A percentile compares a stretch with the other conserved stretches of the same genome.
These are phyloP conservation scores for Drosophila monieri DNA, from an alignment of 2,888 invertebrate species.

Conservation along the genomic window DNA sequence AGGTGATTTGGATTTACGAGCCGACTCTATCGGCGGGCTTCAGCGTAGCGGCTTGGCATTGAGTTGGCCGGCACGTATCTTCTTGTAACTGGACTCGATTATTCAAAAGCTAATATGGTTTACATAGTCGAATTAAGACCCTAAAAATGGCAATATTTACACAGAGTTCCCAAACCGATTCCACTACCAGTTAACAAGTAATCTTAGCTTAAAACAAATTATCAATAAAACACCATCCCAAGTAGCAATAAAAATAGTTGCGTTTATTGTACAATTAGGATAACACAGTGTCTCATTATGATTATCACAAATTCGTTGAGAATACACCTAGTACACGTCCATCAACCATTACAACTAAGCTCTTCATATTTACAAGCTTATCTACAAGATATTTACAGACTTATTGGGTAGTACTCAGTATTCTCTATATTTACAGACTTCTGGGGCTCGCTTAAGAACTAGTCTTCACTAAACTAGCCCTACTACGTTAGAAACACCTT, in stretches of 20 bases:
- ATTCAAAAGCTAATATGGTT: constrained; percentile 36
- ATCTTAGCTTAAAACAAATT: neutral
- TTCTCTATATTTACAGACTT: neutral
- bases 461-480: too few relatives aligned
- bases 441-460: neutral
- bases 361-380: constrained; percentile 39
- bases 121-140: neutral
- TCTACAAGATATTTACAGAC: neutral
- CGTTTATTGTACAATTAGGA: constrained; percentile 54
- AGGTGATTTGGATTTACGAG: constrained; percentile 3
- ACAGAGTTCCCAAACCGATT: neutral
- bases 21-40: constrained; percentile 5
- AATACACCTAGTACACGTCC: constrained; percentile 1
- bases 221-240: constrained; percentile 21
- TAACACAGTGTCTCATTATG: constrained; percentile 48
- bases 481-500: constrained; percentile 69
- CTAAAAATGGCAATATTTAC: neutral
- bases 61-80: constrained; percentile 52
- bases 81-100: constrained; percentile 49
- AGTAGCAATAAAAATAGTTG: constrained; percentile 10
- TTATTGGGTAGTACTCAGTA: neutral
- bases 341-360: neutral
- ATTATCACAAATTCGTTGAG: constrained; percentile 60
- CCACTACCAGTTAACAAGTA: neutral
- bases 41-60: constrained; percentile 49